Evolutionary conservation across 2,888 invertebrate species (phyloP), one percentile per base, ranked within the genome.

Genomic region (Lycaena phlaeas): DNA sequence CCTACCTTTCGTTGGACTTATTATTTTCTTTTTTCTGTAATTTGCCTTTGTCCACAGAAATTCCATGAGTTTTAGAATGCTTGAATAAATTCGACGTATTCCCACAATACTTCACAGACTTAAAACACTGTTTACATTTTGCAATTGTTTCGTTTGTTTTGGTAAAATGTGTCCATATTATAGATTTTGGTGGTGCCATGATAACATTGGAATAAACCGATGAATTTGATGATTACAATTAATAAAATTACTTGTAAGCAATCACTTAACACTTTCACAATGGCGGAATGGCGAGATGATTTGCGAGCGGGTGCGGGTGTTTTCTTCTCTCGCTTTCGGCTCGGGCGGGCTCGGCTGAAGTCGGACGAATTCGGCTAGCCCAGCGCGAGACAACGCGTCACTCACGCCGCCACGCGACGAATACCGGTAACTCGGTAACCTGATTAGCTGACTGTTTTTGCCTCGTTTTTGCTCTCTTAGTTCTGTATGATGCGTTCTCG

Each of bases 41-140:
- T 18, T 34, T 34, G 18, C 34, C 18, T 18, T 18, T 18, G 1
- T 34, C 18, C 10, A 34, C 34, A 34, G 11, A 2, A 18, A 18
- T n/a, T 34, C 18, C 34, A 34, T 34, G 34, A 18, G 34, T 18
- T 18, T 34, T 34, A 5, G 34, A 34, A 34, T 34, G 34, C 34
- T 34, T 34, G 18, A 34, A 34, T 11, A 34, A 34, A 34, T 34
- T 34, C 1, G 34, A 34, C 34, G 34, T 34, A 34, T 34, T 34
- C 2, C 34, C 34, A 34, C 34, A 34, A 34, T 34, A 34, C 34
- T 34, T 34, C 36, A 41, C 36, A 18, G 30, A 36, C 26, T 41
- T 36, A 36, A 41, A 36, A 41, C 41, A 41, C 14, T 41, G 41
- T 40, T 40, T 40, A 37, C 29, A 41, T 37, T 36, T 43, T 36